These are phyloP conservation scores for Phlogophora meticulosa DNA, from an alignment of 2,888 invertebrate genomes.

Conservation along the genomic window DNA sequence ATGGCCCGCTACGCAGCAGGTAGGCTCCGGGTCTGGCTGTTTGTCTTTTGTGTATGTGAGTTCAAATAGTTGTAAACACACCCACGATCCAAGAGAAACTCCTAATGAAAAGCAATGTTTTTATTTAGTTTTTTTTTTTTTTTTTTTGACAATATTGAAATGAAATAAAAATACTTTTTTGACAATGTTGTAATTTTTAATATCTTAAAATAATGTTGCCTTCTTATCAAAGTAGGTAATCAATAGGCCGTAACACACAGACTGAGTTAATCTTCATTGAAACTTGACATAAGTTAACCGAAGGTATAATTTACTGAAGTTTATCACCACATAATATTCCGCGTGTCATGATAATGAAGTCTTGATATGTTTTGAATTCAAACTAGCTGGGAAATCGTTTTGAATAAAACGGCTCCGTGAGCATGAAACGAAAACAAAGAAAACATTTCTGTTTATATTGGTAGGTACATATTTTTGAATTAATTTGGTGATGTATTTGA, in stretches of 20 bases:
- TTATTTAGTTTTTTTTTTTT: too few species aligned
- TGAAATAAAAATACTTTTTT: too few species aligned
- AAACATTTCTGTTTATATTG: constrained; percentile 8
- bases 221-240: neutral
- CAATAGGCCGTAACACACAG: neutral
- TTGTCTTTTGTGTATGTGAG: too few species aligned
- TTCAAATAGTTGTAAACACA: too few species aligned
- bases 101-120: too few species aligned
- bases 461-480: constrained; percentile 12
- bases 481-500: too few species aligned
- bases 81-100: too few species aligned
- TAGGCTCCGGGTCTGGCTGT: too few species aligned
- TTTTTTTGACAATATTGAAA: too few species aligned
- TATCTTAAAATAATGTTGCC: too few species aligned
- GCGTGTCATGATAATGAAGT: constrained; percentile 36
- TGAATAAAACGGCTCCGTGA: constrained; percentile 35
- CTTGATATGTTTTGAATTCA: constrained; percentile 53
- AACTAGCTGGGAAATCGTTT: constrained; percentile 37
- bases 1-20: too few species aligned
- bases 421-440: constrained; percentile 24
- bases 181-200: too few species aligned
- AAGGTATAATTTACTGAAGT: constrained; percentile 20
- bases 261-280: neutral
- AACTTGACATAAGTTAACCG: neutral
- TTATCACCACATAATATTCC: constrained; percentile 20